These are phyloP conservation scores for Dasypolia templi DNA, from an alignment of 2,888 invertebrate species.

Conservation along the genomic window DNA sequence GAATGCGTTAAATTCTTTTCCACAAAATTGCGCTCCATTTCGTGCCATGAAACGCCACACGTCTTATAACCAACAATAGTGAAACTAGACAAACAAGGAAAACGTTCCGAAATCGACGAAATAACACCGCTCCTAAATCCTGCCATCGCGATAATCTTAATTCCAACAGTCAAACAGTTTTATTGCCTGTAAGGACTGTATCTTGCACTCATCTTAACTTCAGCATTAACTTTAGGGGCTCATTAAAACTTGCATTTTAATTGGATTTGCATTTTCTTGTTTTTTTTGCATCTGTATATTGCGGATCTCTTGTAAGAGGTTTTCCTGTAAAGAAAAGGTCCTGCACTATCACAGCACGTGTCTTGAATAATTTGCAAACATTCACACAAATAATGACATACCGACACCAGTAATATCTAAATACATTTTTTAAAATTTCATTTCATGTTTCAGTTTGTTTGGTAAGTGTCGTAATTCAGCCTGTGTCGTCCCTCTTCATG, in stretches of 20 bases:
- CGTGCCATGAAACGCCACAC: constrained; percentile 21
- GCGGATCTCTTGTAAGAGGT: neutral
- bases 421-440: neutral
- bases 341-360: neutral
- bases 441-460: neutral
- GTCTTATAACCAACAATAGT: constrained; percentile 25
- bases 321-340: neutral
- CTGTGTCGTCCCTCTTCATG: neutral
- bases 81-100: constrained; percentile 42
- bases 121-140: constrained; percentile 24
- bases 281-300: neutral
- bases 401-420: neutral
- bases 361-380: neutral
- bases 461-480: neutral
- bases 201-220: constrained; percentile 61
- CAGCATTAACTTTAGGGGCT: constrained; percentile 56
- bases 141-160: constrained; percentile 63
- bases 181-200: constrained; percentile 57
- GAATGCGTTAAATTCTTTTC: constrained; percentile 15
- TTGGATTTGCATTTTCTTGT: constrained; percentile 34
- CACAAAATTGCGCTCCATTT: constrained; percentile 19
- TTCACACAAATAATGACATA: neutral
- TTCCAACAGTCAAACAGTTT: constrained; percentile 58
- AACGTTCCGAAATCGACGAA: constrained; percentile 38
- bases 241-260: constrained; percentile 64